Conservation (phyloP, 1,140 invertebrate genomes). For the Drosophila paulistorum region DNA sequence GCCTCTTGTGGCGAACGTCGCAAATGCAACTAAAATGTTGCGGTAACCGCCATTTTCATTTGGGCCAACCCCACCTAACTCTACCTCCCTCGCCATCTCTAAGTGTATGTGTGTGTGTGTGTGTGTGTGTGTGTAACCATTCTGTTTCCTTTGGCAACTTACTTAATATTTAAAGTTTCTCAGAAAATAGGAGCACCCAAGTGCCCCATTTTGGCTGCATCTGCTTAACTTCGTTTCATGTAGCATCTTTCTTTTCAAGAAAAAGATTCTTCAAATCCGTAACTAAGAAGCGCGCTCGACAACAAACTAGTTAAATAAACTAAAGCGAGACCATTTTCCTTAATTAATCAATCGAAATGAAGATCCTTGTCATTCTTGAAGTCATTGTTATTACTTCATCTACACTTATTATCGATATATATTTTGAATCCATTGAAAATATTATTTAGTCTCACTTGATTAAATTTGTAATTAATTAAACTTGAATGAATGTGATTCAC, state of each 20-base stretch:
- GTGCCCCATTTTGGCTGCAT: slow-evolving; percentile 40
- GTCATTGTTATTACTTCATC: too few species aligned
- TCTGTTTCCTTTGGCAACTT: slow-evolving; percentile 41
- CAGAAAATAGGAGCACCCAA: slow-evolving; percentile 34
- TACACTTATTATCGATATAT: too few species aligned
- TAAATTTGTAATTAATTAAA: not conserved
- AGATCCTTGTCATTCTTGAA: too few species aligned
- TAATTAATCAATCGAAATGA: too few species aligned
- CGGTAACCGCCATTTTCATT: slow-evolving; percentile 69
- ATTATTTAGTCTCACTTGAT: not conserved
- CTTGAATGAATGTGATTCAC: not conserved
- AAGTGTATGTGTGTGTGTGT: slow-evolving; percentile 24
- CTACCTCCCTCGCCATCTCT: not conserved
- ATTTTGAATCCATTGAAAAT: not conserved
- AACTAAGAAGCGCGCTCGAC: too few species aligned
- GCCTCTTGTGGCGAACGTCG: slow-evolving; percentile 75
- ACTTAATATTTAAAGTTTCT: slow-evolving; percentile 69
- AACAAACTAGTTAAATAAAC: too few species aligned
- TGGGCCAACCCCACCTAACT: slow-evolving; percentile 24
- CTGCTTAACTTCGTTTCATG: not conserved
- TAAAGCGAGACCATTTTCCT: too few species aligned
- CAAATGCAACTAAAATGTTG: slow-evolving; percentile 81
- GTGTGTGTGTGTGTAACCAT: slow-evolving; percentile 27
- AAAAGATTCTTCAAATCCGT: too few species aligned
- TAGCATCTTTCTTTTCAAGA: not conserved